These are phyloP conservation scores for Oryzias celebensis DNA, from an alignment of 2,113 vertebrate species.

Conservation along the genomic window DNA sequence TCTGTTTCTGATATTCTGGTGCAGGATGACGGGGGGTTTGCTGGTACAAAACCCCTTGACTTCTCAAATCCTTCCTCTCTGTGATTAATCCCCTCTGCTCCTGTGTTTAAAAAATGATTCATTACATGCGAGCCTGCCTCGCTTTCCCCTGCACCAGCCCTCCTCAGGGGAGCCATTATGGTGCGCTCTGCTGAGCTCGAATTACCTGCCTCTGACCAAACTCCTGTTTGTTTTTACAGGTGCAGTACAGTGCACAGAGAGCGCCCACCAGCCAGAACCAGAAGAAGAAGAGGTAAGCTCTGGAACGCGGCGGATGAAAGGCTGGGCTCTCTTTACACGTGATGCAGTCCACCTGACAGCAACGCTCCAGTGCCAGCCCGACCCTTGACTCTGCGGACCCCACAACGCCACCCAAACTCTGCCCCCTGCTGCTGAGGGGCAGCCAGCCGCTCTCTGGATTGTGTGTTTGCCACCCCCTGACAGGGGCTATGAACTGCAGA, in stretches of 20 bases:
- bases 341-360: conserved; percentile 59
- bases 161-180: conserved; percentile 92
- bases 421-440: conserved; percentile 60
- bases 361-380: conserved; percentile 54
- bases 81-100: conserved; percentile 97
- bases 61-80: conserved; percentile 92
- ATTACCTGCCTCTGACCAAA: conserved; percentile 88
- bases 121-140: conserved; percentile 91
- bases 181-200: conserved; percentile 82
- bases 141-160: conserved; percentile 80
- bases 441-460: conserved; percentile 60
- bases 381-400: conserved; percentile 44
- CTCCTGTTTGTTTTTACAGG: conserved; percentile 96
- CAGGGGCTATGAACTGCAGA: conserved; percentile 66
- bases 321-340: conserved; percentile 48
- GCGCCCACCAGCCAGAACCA: conserved; percentile 81
- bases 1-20: conserved; percentile 90
- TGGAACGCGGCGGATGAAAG: conserved; percentile 40
- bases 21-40: conserved; percentile 48
- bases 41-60: conserved; percentile 88
- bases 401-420: conserved; percentile 50
- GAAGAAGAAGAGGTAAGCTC: conserved; percentile 84
- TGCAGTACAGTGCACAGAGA: conserved; percentile 88
- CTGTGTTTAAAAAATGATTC: conserved; percentile 99
- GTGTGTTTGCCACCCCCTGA: conserved; percentile 67